Conservation (phyloP, 1,140 invertebrate genomes). For the Drosophila bifasciata region DNA sequence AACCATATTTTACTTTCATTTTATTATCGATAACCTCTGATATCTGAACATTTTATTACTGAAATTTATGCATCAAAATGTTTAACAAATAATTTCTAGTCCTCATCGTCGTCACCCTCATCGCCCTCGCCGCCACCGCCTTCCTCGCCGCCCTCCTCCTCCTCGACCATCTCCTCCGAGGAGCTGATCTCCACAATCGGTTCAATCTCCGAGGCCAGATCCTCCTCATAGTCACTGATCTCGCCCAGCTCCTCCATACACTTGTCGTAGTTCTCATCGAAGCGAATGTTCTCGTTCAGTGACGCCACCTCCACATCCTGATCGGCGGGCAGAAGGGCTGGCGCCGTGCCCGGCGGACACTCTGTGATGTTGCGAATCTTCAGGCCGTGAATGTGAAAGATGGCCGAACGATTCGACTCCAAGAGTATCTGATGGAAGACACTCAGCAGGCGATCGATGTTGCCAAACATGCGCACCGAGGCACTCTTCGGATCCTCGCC, state of each 20-base stretch:
- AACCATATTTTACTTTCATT: too few relatives aligned
- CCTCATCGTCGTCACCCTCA: constrained; percentile 55
- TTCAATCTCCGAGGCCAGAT: constrained; percentile 70
- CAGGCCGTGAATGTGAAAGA: constrained; percentile 69
- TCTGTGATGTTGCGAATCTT: constrained; percentile 63
- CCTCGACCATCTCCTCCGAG: constrained; percentile 73
- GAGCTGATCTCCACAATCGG: constrained; percentile 70
- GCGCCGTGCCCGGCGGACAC: constrained; percentile 63
- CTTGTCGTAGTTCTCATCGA: constrained; percentile 74
- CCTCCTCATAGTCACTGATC: constrained; percentile 75
- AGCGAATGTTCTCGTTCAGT: constrained; percentile 73
- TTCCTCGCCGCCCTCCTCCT: constrained; percentile 66
- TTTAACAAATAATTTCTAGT: neutral
- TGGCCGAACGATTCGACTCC: constrained; percentile 72
- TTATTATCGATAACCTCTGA: too few relatives aligned
- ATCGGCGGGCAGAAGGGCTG: constrained; percentile 53
- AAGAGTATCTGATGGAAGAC: constrained; percentile 73
- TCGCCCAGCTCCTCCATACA: constrained; percentile 69
- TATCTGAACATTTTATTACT: neutral
- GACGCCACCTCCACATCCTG: constrained; percentile 65
- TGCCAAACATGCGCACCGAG: constrained; percentile 68
- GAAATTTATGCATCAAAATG: constrained; percentile 14
- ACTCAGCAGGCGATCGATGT: constrained; percentile 66
- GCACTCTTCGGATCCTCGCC: constrained; percentile 69
- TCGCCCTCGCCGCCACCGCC: constrained; percentile 42